A percentile compares a stretch with the other conserved stretches of the same genome.
Conservation (phyloP, 2,888 invertebrate species). For the Morinoia aosen region DNA sequence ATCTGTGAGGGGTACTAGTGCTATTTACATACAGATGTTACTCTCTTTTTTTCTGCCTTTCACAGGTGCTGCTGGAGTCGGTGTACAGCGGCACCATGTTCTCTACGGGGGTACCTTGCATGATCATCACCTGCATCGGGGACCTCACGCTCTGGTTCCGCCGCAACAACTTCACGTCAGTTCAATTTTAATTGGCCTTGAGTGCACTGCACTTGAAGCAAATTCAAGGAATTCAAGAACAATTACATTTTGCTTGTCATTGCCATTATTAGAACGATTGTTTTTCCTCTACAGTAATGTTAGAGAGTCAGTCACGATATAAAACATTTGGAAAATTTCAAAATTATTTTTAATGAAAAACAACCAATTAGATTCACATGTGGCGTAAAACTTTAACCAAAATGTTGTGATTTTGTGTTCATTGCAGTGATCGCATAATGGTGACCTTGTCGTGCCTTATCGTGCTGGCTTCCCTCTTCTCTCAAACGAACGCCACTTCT, state of each 20-base stretch:
- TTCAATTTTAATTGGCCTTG: neutral
- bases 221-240: no score
- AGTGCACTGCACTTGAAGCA: no score
- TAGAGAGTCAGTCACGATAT: neutral
- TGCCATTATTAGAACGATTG: neutral
- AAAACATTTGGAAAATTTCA: neutral
- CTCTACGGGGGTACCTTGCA: neutral
- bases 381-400: neutral
- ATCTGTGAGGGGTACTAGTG: no score
- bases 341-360: neutral
- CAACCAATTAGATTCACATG: neutral
- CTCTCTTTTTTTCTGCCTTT: neutral
- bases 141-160: neutral
- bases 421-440: conserved; percentile 33
- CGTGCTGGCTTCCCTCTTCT: conserved; percentile 38
- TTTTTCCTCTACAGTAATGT: neutral
- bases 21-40: neutral
- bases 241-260: no score
- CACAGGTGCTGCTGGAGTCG: neutral
- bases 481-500: neutral
- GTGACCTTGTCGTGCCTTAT: conserved; percentile 50
- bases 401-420: neutral
- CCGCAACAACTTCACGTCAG: neutral
- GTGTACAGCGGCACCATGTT: neutral
- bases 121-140: neutral